Percentiles rank a stretch among this genome's conserved stretches.
Evolutionary conservation across 2,888 invertebrate species (phyloP).

Genomic region (Parasteatoda lunata): DNA sequence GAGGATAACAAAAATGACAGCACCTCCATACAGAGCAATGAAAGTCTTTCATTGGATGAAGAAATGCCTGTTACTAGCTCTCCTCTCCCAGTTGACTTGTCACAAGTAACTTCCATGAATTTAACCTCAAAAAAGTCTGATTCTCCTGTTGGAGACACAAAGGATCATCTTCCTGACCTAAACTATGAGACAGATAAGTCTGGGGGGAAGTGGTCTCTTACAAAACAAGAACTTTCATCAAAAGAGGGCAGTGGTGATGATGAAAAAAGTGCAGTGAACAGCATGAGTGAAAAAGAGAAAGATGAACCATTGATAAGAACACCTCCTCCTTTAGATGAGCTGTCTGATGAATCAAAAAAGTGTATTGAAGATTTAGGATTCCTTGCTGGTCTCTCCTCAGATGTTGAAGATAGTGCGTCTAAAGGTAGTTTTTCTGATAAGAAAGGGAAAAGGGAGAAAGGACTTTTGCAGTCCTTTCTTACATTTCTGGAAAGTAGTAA

Average conservation of each 20-base stretch:
- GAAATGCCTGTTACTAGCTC: conserved; percentile 29
- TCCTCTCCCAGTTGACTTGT: conserved; percentile 58
- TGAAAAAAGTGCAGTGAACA: conserved; percentile 8
- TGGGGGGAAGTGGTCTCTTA: conserved; percentile 51
- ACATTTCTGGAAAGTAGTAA: conserved; percentile 66
- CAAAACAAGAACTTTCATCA: conserved; percentile 16
- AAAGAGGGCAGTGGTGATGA: conserved; percentile 38
- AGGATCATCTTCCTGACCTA: conserved; percentile 42
- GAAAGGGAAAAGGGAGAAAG: conserved; percentile 56
- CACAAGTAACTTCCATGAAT: conserved; percentile 46
- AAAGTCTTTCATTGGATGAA: conserved; percentile 9
- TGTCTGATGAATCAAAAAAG: conserved; percentile 64
- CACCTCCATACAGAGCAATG: conserved; percentile 13
- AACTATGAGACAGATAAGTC: conserved; percentile 52
- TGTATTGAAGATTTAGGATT: conserved; percentile 68
- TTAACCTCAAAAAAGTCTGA: conserved; percentile 32
- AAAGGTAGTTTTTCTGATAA: conserved; percentile 62
- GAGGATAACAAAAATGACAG: conserved; percentile 21
- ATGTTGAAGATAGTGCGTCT: conserved; percentile 59
- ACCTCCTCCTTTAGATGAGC: conserved; percentile 61
- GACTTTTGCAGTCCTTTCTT: conserved; percentile 67
- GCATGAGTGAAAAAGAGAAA: conserved; percentile 30
- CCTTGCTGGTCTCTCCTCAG: conserved; percentile 63
- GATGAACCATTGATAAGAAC: conserved; percentile 37
- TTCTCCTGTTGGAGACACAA: conserved; percentile 22